These are phyloP conservation scores for Maccullochella peelii DNA, from an alignment of 2,113 vertebrate species.

Conservation along the genomic window DNA sequence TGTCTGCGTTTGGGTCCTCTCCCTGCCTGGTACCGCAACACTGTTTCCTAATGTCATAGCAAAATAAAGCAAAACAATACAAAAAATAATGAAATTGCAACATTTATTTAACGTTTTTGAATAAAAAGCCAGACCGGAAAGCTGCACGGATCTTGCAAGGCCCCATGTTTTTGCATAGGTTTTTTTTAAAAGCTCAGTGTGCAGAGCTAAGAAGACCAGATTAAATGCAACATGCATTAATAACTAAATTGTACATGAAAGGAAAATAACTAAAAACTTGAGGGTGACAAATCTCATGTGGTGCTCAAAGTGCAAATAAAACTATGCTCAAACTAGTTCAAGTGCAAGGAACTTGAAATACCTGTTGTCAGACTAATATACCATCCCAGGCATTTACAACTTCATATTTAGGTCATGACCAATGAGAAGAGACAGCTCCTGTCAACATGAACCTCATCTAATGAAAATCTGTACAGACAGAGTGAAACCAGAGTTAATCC, in stretches of 20 bases:
- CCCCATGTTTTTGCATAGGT: too few species aligned
- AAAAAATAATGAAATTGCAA: background rate
- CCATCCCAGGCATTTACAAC: conserved; percentile 8
- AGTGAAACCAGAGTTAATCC: conserved; percentile 39
- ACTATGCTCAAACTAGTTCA: background rate
- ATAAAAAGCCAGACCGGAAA: background rate
- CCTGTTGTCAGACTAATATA: background rate
- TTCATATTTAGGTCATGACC: background rate
- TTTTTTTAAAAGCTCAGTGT: background rate
- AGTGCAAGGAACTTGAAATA: background rate
- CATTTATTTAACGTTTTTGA: background rate
- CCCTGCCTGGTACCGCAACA: too few species aligned
- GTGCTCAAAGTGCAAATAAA: background rate
- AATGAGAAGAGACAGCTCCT: conserved; percentile 9
- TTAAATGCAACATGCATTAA: background rate
- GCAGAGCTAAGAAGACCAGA: background rate
- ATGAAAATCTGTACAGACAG: conserved; percentile 31
- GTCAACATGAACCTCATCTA: conserved; percentile 18
- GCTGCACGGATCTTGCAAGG: background rate
- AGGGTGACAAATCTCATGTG: background rate
- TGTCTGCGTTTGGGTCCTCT: too few species aligned
- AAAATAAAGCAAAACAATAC: background rate
- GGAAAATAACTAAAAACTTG: background rate
- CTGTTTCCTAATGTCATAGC: background rate
- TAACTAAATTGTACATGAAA: background rate